Conservation (phyloP, 1,140 invertebrate species). For the Gryllus bimaculatus region DNA sequence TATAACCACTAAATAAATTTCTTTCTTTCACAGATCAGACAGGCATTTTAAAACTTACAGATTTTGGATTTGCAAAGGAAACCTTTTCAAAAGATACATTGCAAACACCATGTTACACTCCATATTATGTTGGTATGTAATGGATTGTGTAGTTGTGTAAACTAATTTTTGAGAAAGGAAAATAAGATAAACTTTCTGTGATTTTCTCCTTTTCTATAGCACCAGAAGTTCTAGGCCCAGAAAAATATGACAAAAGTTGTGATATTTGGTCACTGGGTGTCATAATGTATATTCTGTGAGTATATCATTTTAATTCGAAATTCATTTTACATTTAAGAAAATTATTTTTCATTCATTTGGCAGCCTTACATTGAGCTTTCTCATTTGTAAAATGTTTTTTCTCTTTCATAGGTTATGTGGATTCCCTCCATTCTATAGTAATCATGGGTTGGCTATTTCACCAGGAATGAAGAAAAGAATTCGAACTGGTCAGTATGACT, state of each 20-base stretch:
- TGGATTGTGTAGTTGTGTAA: constrained; percentile 14
- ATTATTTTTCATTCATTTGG: neutral
- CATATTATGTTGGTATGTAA: constrained; percentile 87
- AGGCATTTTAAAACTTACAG: constrained; percentile 88
- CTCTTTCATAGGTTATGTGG: constrained; percentile 67
- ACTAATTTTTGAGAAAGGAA: neutral
- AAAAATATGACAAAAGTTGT: constrained; percentile 97
- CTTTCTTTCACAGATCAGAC: constrained; percentile 40
- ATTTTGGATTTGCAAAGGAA: constrained; percentile 99
- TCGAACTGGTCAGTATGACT: constrained; percentile 90
- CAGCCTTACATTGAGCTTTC: neutral
- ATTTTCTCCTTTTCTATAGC: constrained; percentile 43
- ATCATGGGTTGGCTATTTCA: constrained; percentile 92
- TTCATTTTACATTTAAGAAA: neutral
- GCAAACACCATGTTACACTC: constrained; percentile 96
- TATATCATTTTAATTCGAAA: constrained; percentile 27
- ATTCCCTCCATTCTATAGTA: constrained; percentile 97
- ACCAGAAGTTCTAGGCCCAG: constrained; percentile 90
- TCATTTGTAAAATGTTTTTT: neutral
- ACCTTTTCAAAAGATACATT: constrained; percentile 73
- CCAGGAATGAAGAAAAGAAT: constrained; percentile 99
- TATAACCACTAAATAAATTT: neutral
- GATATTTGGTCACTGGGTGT: constrained; percentile 98
- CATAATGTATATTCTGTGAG: constrained; percentile 95
- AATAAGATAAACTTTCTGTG: neutral